Percentiles rank a stretch among this genome's conserved stretches.
phyloP scores from a whole-genome alignment of 2,113 vertebrate genomes.

The Lepisosteus osseus region DNA sequence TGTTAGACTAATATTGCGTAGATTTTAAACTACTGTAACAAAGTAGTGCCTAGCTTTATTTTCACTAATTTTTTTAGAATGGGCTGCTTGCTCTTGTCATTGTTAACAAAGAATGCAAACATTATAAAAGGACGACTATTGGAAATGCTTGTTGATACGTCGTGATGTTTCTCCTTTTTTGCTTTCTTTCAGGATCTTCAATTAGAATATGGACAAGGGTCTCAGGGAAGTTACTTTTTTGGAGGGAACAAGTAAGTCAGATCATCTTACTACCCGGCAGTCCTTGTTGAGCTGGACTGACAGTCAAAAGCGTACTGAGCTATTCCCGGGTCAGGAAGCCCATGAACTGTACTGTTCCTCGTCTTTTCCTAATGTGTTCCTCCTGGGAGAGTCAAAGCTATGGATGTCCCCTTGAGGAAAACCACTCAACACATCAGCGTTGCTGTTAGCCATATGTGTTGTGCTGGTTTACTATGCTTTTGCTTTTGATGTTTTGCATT shows the following conservation, averaged over 20 bases:
- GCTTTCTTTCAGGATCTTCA: slow-evolving; percentile 78
- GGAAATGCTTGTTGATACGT: not conserved
- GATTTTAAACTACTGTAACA: too few relatives aligned
- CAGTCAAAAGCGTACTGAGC: not conserved
- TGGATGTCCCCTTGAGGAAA: not conserved
- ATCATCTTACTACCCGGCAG: not conserved
- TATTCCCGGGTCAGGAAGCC: not conserved
- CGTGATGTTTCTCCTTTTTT: slow-evolving; percentile 7
- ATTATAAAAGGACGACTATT: too few relatives aligned
- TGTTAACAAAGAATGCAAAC: too few relatives aligned
- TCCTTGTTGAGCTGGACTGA: not conserved
- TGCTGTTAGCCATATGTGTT: not conserved
- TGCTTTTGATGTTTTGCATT: too few relatives aligned
- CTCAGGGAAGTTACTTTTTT: slow-evolving; percentile 77
- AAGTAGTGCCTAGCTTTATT: not conserved
- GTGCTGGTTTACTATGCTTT: not conserved
- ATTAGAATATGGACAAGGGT: slow-evolving; percentile 83
- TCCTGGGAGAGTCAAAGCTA: not conserved
- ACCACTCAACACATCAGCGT: not conserved
- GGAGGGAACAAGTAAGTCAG: slow-evolving; percentile 91
- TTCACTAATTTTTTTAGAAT: not conserved
- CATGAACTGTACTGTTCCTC: not conserved
- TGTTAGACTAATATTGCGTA: too few relatives aligned
- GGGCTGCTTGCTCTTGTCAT: not conserved
- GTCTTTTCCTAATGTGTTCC: not conserved